Evolutionary conservation across 2,797 vertebrate species (phyloP).

Genomic region (Artibeus jamaicensis): DNA sequence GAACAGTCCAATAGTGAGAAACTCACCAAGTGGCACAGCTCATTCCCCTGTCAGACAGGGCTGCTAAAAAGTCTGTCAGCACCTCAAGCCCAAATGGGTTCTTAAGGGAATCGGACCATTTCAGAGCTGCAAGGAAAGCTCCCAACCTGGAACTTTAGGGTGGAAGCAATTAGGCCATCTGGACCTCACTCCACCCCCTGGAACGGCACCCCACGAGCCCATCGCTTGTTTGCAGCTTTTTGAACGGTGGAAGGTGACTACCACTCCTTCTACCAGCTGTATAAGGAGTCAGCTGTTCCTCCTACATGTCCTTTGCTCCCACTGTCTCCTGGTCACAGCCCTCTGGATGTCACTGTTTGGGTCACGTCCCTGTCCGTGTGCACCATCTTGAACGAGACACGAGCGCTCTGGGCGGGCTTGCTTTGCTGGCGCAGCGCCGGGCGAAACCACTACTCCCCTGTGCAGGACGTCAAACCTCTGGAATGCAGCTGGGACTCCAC

Average conservation of each 20-base stretch:
- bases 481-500: neutral
- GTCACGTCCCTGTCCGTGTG: neutral
- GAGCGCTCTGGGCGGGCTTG: neutral
- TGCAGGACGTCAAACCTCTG: neutral
- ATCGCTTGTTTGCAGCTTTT: neutral
- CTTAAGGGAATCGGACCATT: neutral
- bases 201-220: neutral
- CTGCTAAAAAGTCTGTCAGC: neutral
- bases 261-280: too few relatives aligned
- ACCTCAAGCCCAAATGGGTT: neutral
- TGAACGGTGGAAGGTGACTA: neutral
- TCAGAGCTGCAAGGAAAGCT: neutral
- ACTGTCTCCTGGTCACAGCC: neutral
- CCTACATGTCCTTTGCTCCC: neutral
- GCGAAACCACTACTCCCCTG: neutral
- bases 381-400: neutral
- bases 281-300: neutral
- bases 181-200: neutral
- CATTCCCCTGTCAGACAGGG: neutral
- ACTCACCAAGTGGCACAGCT: neutral
- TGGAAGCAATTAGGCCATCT: neutral
- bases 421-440: neutral
- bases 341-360: neutral
- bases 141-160: neutral
- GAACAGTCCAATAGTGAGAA: neutral